Conservation (phyloP, 2,888 invertebrate species). For the Periphyllus acericola region DNA sequence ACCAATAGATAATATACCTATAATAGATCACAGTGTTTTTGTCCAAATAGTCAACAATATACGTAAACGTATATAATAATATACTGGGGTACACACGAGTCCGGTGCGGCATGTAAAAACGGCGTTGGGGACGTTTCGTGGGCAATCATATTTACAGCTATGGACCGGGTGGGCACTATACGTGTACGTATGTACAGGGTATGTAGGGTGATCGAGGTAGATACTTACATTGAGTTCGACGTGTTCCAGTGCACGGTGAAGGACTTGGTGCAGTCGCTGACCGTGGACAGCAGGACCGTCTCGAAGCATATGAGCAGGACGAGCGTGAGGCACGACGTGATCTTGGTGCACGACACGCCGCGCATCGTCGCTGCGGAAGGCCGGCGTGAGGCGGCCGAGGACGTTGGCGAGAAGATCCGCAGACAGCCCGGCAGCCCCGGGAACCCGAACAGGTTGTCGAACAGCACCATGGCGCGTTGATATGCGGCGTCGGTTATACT, state of each 20-base stretch:
- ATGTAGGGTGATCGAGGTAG: too few relatives aligned
- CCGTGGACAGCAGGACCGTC: constrained; percentile 71
- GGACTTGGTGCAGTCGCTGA: constrained; percentile 82
- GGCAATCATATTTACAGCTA: too few relatives aligned
- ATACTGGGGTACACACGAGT: constrained; percentile 57
- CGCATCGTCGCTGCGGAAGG: constrained; percentile 26
- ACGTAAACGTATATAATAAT: not conserved
- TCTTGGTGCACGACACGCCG: constrained; percentile 65
- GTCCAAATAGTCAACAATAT: not conserved
- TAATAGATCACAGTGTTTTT: constrained; percentile 2
- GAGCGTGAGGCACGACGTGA: constrained; percentile 71
- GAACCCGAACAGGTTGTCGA: constrained; percentile 58
- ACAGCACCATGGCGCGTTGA: constrained; percentile 34
- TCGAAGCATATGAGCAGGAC: constrained; percentile 71
- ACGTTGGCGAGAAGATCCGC: constrained; percentile 30
- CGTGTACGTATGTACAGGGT: too few relatives aligned
- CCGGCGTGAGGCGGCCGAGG: not conserved
- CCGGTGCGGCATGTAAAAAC: constrained; percentile 11
- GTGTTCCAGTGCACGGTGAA: constrained; percentile 92
- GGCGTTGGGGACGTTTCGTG: not conserved
- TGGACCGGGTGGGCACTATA: not conserved
- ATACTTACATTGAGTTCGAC: constrained; percentile 84
- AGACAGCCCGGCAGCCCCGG: constrained; percentile 40
- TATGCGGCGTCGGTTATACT: too few relatives aligned
- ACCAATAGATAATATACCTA: not conserved